Evolutionary conservation across 2,888 invertebrate genomes (phyloP).

Genomic region (Trisateles emortualis): DNA sequence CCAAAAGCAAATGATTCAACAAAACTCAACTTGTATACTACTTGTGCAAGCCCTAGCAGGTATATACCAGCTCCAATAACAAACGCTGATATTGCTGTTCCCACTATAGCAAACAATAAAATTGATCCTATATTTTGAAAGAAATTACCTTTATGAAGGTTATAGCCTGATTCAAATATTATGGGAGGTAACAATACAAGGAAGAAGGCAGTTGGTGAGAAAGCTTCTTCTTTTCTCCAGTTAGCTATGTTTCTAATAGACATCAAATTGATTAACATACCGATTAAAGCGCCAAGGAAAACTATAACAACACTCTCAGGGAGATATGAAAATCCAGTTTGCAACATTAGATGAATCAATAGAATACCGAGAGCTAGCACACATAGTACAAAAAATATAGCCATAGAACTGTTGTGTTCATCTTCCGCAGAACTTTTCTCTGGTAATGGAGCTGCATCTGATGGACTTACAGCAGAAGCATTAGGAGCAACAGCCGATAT

Average conservation of each 20-base stretch:
- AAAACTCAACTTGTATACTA: constrained; percentile 96
- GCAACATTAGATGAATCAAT: constrained; percentile 97
- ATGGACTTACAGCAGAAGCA: constrained; percentile 85
- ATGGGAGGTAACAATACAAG: constrained; percentile 98
- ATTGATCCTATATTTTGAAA: constrained; percentile 99
- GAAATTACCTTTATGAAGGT: constrained; percentile 98
- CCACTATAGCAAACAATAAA: constrained; percentile 98
- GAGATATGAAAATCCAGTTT: constrained; percentile 97
- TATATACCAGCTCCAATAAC: constrained; percentile 99
- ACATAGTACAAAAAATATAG: constrained; percentile 98
- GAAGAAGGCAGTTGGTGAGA: constrained; percentile 99
- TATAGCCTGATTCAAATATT: constrained; percentile 99
- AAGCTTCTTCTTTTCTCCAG: constrained; percentile 99
- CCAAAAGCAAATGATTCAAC: constrained; percentile 99
- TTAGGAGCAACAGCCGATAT: constrained; percentile 68
- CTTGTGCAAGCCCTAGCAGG: constrained; percentile 95
- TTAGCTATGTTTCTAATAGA: constrained; percentile 96
- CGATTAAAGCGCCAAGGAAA: constrained; percentile 97
- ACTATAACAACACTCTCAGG: constrained; percentile 99
- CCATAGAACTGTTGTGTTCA: constrained; percentile 98
- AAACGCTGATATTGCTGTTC: constrained; percentile 98
- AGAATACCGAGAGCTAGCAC: constrained; percentile 97
- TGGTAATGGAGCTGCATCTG: constrained; percentile 93
- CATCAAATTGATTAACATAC: constrained; percentile 95
- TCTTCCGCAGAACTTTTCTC: constrained; percentile 97